Conservation (phyloP, 2,888 invertebrate genomes). For the Lasioglossum zephyrum region DNA sequence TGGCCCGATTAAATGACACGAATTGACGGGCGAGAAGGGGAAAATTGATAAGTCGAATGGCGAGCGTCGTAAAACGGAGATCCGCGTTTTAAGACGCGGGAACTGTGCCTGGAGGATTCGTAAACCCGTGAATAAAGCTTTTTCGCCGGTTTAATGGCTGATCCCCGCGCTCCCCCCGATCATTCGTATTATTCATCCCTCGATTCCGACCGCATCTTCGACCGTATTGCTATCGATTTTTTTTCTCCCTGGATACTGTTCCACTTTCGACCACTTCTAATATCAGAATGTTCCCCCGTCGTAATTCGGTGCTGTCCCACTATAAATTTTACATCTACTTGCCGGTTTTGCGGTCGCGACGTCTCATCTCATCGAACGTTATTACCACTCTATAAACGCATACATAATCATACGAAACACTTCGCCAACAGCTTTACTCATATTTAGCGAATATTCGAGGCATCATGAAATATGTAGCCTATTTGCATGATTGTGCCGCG, state of each 20-base stretch:
- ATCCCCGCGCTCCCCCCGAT: not conserved
- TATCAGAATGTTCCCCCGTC: not conserved
- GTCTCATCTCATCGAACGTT: slow-evolving; percentile 18
- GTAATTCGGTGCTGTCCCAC: not conserved
- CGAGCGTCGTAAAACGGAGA: slow-evolving; percentile 23
- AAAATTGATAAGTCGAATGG: slow-evolving; percentile 67
- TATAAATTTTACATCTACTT: not conserved
- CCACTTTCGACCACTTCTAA: not conserved
- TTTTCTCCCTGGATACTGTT: not conserved
- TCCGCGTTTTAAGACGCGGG: slow-evolving; percentile 1
- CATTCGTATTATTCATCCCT: slow-evolving; percentile 1
- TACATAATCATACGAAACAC: slow-evolving; percentile 47
- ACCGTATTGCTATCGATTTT: not conserved
- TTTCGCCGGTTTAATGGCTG: not conserved
- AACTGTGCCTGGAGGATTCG: slow-evolving; percentile 7
- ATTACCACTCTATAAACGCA: slow-evolving; percentile 39
- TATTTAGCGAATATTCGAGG: slow-evolving; percentile 58
- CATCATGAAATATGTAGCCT: slow-evolving; percentile 53
- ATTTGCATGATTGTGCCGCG: slow-evolving; percentile 49
- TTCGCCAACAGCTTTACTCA: slow-evolving; percentile 53
- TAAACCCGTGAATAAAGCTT: not conserved
- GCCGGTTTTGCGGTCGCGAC: not conserved
- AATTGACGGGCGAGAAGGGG: slow-evolving; percentile 42
- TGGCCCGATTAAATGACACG: slow-evolving; percentile 67
- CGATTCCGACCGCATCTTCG: not conserved